These are phyloP conservation scores for Calidris pugnax DNA, from an alignment of 2,113 vertebrate genomes.

Conservation along the genomic window DNA sequence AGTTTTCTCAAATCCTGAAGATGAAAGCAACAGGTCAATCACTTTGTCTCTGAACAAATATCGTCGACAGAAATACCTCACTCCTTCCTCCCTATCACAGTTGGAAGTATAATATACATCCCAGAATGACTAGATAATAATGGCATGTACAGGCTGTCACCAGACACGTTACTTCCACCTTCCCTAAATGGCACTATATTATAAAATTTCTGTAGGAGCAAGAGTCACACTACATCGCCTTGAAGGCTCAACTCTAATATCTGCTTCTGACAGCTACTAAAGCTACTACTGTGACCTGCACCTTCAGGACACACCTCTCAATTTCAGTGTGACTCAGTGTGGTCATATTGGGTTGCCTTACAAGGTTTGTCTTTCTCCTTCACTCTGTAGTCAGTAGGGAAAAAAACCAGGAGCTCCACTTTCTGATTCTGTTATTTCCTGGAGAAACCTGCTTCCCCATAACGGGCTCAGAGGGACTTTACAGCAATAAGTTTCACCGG, in stretches of 20 bases:
- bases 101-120: background rate
- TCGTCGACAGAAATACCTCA: background rate
- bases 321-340: background rate
- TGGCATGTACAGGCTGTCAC: rapidly evolving
- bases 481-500: background rate
- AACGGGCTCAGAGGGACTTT: background rate
- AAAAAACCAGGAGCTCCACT: background rate
- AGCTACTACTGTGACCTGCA: background rate
- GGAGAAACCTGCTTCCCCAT: background rate
- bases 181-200: background rate
- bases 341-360: background rate
- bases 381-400: background rate
- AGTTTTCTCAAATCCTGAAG: background rate
- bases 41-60: background rate
- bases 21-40: background rate
- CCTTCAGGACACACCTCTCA: background rate
- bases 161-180: background rate
- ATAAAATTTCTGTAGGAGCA: background rate
- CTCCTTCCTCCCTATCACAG: background rate
- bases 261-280: background rate
- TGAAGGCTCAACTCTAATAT: background rate
- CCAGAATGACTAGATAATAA: background rate
- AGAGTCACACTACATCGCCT: background rate
- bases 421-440: background rate
- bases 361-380: background rate